Base-by-base conservation (phyloP, 2,797 vertebrate genomes). In the Danio albolineatus region DNA sequence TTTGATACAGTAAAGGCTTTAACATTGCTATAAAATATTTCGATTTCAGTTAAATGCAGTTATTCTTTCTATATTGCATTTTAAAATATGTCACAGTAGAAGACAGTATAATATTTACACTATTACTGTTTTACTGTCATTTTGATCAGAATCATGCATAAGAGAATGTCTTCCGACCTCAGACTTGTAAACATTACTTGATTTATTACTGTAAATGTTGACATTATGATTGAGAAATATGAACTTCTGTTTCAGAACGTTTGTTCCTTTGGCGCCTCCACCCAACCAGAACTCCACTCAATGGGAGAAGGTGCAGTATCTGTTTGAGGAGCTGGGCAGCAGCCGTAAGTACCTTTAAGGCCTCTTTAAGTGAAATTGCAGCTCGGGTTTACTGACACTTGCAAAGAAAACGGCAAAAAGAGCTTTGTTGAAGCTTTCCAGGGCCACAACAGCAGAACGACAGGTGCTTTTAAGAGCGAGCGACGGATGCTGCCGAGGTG, bases 301-400 rank as follows among this genome's bases (percentile, higher is more conserved):
- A n/a, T 97, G 97, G 96, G 96, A 98, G 76, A 99, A 97, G 90
- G 95, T 98, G 14, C 96, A 97, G 73, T 93, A 96, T 49, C 89
- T 99, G 10, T 97, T 99, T 90, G 94, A 97, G 88, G 97, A 99
- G 89, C 94, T 99, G 86, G 97, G 96, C 85, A 99, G 95, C 83
- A 95, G 93, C 86, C 94, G 98, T 99, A 95, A 98, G 97, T 96
- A 88, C 7, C 17, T 4, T 60, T 53, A 53, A 66, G 12, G 38
- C 17, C 39, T 51, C 21, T 65, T 73, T 36, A 73, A 65, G 16
- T 69, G n/a, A 70, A 78, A 78, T 21, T 70, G 76, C 54, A 70
- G 71, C 41, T 49, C 72, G 61, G 13, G 62, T 72, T 72, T 56
- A 53, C 57, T 62, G 67, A 79, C 57, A 64, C 67, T 72, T 64